Base-by-base conservation (phyloP, 2,888 invertebrate genomes). In the Villa cingulata region DNA sequence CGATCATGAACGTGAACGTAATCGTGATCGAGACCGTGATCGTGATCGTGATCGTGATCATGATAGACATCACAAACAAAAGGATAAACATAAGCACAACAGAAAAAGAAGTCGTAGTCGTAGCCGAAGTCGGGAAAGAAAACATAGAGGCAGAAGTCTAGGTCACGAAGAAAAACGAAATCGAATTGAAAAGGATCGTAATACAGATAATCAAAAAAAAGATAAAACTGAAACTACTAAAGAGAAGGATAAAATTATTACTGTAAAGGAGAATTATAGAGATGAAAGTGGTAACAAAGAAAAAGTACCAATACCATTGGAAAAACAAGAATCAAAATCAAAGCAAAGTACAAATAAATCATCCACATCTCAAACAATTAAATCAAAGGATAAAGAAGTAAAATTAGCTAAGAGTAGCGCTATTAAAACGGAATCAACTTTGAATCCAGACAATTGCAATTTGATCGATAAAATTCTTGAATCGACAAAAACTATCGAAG, bases 381-480 rank as follows among this genome's bases (percentile, higher is more conserved):
- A 36, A 36, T 55, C 51, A 47, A 61, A 53, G 41, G 59, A 55
- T 5, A 61, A 55, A 44, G 59, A 55, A 17, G 57, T 51, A 49
- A 58, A 50, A 20, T 14, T 19, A 27, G 54, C 52, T 40, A 64
- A 56, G 53, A 60, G 45, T 48, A n/a, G n/a, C n/a, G n/a, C n/a
- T n/a, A n/a, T n/a, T n/a, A n/a, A n/a, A n/a, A n/a, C n/a, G n/a
- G n/a, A 59, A 48, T 45, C 53, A 53, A 48, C n/a, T 16, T 20
- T 44, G 41, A 46, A 48, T 2, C 43, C 55, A 29, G 59, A 58
- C 47, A 52, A 56, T 37, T 68, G 58, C 27, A 68, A 59, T 55
- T 53, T 69, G 41, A 58, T 68, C 23, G 70, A 69, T 58, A 60
- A 69, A 58, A 70, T 69, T 42, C 53, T 69, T 1, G 66, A 68